phyloP scores from a whole-genome alignment of 2,113 vertebrate genomes.

The Dicaeum eximium region DNA sequence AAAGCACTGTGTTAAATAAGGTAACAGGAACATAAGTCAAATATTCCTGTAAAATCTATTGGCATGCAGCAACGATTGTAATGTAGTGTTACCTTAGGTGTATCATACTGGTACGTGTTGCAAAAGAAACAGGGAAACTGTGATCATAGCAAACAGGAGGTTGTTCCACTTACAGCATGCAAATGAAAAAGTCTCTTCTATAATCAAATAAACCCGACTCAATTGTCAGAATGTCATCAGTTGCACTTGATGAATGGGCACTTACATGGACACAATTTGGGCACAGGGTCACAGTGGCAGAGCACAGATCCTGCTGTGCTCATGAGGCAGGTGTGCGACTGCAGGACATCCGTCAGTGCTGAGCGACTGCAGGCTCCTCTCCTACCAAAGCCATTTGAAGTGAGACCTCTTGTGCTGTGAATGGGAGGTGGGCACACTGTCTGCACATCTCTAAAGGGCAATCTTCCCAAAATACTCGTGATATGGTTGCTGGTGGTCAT shows the following conservation, averaged over 20 bases:
- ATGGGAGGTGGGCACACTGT: background rate
- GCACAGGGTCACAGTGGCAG: background rate
- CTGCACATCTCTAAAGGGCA: background rate
- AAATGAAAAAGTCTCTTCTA: background rate
- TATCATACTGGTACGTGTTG: background rate
- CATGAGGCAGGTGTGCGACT: accelerated
- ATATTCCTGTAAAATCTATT: background rate
- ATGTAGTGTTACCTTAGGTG: background rate
- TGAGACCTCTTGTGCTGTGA: background rate
- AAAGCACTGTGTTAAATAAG: background rate
- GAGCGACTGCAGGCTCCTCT: background rate
- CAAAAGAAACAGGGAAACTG: background rate
- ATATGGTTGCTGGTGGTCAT: background rate
- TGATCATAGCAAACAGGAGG: background rate
- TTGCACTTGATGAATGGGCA: background rate
- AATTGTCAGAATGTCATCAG: background rate
- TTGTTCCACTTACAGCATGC: background rate
- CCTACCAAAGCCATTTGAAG: background rate
- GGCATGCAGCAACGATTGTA: background rate
- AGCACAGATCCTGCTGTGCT: background rate
- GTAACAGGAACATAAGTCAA: background rate
- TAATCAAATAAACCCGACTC: background rate
- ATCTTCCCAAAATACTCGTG: background rate
- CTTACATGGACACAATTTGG: background rate
- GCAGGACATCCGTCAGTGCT: background rate